Percentiles rank a stretch among this genome's conserved stretches.
These are phyloP conservation scores for Stenoptilia bipunctidactyla DNA, from an alignment of 2,888 invertebrate species.

Conservation along the genomic window DNA sequence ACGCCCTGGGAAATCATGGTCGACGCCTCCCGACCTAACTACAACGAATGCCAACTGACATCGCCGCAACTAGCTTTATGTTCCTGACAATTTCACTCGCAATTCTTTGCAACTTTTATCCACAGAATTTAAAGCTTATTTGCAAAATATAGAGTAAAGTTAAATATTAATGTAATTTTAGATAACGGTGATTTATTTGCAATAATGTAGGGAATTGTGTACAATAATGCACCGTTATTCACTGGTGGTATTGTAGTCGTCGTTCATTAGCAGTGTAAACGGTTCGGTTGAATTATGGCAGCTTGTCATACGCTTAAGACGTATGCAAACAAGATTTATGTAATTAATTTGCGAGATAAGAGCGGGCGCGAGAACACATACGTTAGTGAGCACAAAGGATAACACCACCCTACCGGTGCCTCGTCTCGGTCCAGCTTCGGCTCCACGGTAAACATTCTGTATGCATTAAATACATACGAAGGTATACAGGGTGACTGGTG, in stretches of 20 bases:
- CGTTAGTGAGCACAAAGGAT: slow-evolving; percentile 49
- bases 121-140: too few species aligned
- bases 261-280: slow-evolving; percentile 64
- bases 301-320: slow-evolving; percentile 67
- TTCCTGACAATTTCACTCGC: background rate
- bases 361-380: slow-evolving; percentile 51
- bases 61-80: slow-evolving; percentile 13
- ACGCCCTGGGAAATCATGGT: slow-evolving; percentile 60
- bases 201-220: slow-evolving; percentile 4
- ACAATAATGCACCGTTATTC: slow-evolving; percentile 17
- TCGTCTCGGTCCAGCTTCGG: slow-evolving; percentile 15
- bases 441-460: background rate
- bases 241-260: slow-evolving; percentile 34
- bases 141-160: too few species aligned
- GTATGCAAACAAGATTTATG: slow-evolving; percentile 70
- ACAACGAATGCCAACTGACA: slow-evolving; percentile 12
- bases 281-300: slow-evolving; percentile 60
- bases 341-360: slow-evolving; percentile 71
- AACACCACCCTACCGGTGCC: slow-evolving; percentile 23
- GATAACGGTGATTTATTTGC: background rate
- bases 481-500: too few species aligned
- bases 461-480: slow-evolving; percentile 2
- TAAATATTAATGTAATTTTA: too few species aligned
- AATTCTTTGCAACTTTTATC: too few species aligned
- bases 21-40: slow-evolving; percentile 23